phyloP scores from a whole-genome alignment of 2,797 vertebrate species.

The Tachyglossus aculeatus region DNA sequence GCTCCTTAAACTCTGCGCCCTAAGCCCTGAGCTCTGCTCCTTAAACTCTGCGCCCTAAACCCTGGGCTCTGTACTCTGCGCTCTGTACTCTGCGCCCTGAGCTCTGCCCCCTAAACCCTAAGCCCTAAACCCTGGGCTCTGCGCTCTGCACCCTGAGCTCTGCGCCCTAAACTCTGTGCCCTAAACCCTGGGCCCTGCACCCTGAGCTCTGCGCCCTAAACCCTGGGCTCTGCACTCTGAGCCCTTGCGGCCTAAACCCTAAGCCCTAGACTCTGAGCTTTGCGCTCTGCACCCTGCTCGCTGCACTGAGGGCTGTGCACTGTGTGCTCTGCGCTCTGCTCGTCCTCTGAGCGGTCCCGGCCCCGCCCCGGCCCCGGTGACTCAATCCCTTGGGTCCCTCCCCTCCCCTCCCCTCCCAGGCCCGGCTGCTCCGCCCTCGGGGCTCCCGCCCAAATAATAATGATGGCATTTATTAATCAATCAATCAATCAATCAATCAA shows the following conservation, averaged over 20 bases:
- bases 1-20: background rate
- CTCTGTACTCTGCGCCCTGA: background rate
- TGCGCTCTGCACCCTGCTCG: accelerated
- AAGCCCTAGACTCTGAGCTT: background rate
- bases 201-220: background rate
- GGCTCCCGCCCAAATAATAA: background rate
- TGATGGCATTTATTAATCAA: too few species aligned
- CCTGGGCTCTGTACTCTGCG: background rate
- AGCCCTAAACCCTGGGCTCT: background rate
- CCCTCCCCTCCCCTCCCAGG: background rate
- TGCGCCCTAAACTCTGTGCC: background rate
- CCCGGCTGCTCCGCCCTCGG: background rate
- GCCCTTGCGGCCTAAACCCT: background rate
- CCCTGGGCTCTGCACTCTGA: background rate
- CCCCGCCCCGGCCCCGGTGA: background rate
- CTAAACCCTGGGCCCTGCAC: background rate
- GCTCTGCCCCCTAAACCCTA: background rate
- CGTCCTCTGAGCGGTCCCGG: background rate
- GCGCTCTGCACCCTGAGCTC: background rate
- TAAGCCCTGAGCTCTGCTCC: too few species aligned
- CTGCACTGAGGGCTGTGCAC: background rate
- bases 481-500: too few species aligned
- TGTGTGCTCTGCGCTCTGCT: accelerated
- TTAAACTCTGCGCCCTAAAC: too few species aligned
- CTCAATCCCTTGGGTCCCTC: background rate